Base-by-base conservation (phyloP, 2,888 invertebrate genomes). In the Drosophila greeni region DNA sequence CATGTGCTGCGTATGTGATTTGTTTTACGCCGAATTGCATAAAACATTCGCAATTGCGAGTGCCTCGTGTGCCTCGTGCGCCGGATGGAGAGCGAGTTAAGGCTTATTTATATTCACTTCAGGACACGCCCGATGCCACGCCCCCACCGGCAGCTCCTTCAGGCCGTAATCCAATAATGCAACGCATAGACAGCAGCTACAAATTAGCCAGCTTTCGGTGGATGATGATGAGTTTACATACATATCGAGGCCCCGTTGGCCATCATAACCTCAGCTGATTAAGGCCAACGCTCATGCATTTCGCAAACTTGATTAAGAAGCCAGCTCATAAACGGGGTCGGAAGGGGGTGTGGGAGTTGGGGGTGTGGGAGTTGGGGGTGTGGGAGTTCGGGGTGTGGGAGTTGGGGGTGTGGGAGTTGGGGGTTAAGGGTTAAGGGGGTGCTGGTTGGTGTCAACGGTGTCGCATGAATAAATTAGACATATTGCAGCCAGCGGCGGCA, bases 11-110 rank as follows among this genome's bases (percentile, higher is more conserved):
- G 67, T 73, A 66, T 74, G 74, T 70, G 82, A 81, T 78, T 78
- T 78, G 78, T 79, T 78, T 82, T 76, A 66, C 67, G 76, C 64
- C 71, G 75, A 79, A 82, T 79, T 76, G 75, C 76, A 73, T 74
- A 76, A 73, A 74, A 64, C 75, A 77, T 74, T 43, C 47, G 65
- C 60, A 61, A 81, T 75, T 68, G 60, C 73, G 37, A 18, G 73
- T 43, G 52, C 29, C 47, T 51, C 40, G 55, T 72, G 40, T 53
- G 66, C 29, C 47, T 51, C 40, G 55, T 72, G 40, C 49, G 66
- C 71, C 72, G 70, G 64, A 79, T 79, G 75, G 75, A 60, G 53
- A 61, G 76, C 72, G 61, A 66, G 79, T 42, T 57, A 61, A 69
- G 60, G 36, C 52, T 49, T 66, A 64, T 74, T 71, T 60, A 54